Conservation (phyloP, 2,888 invertebrate species). For the Norana najaformis region DNA sequence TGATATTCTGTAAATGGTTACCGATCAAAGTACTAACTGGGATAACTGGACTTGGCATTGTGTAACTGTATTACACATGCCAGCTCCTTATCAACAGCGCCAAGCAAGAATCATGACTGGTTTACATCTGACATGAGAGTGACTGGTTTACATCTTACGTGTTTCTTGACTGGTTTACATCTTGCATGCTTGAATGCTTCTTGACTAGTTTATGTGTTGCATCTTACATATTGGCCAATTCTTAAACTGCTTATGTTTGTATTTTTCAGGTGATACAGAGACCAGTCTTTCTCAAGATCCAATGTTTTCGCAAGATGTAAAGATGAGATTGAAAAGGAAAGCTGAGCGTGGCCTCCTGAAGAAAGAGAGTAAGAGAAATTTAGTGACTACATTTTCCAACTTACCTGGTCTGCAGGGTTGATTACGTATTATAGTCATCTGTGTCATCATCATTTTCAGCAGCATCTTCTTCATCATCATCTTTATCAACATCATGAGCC, state of each 20-base stretch:
- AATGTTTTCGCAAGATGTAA: not conserved
- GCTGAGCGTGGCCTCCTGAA: not conserved
- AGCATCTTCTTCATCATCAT: slow-evolving; percentile 17
- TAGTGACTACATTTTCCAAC: not conserved
- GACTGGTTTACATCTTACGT: too few relatives aligned
- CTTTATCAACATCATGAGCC: slow-evolving; percentile 24
- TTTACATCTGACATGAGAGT: too few relatives aligned
- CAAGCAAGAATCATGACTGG: too few relatives aligned
- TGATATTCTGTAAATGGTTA: too few relatives aligned
- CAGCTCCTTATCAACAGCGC: too few relatives aligned
- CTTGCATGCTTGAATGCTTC: not conserved
- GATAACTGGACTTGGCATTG: too few relatives aligned
- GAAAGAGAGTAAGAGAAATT: slow-evolving; percentile 18
- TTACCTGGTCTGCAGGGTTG: not conserved
- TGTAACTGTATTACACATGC: too few relatives aligned
- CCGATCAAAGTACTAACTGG: too few relatives aligned
- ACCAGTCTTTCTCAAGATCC: not conserved
- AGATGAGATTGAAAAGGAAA: slow-evolving; percentile 3
- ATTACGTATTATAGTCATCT: not conserved
- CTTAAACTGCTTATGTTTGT: not conserved
- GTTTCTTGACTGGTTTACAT: too few relatives aligned
- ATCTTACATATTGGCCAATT: too few relatives aligned
- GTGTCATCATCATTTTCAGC: not conserved
- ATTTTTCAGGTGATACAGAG: not conserved
- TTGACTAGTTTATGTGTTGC: not conserved